These are phyloP conservation scores for Hafferia zeledoni DNA, from an alignment of 2,797 vertebrate genomes.

Conservation along the genomic window DNA sequence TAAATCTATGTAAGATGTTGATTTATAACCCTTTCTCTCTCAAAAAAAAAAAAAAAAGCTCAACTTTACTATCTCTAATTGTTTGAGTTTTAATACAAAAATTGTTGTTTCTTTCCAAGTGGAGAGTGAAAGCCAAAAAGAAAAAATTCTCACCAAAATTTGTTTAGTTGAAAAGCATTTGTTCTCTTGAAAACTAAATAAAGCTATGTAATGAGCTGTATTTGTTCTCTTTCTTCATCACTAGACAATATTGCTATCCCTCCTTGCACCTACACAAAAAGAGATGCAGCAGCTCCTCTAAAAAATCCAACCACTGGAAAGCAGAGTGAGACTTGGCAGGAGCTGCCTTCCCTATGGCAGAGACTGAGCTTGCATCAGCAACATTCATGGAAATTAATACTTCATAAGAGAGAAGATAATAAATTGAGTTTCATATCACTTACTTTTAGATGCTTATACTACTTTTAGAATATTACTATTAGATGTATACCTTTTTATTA, in stretches of 20 bases:
- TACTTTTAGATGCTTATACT: not conserved
- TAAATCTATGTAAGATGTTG: not conserved
- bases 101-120: not conserved
- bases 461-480: not conserved
- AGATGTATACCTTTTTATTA: not conserved
- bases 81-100: not conserved
- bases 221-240: not conserved
- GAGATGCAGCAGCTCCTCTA: not conserved
- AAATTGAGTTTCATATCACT: not conserved
- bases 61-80: not conserved
- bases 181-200: accelerated
- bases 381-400: not conserved
- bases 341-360: not conserved
- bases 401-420: not conserved
- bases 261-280: not conserved
- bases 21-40: not conserved
- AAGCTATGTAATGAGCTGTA: not conserved
- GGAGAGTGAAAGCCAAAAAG: not conserved
- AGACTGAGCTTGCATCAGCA: not conserved
- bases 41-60: not conserved
- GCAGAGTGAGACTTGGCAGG: not conserved
- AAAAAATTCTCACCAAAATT: not conserved
- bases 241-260: not conserved
- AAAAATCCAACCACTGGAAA: not conserved
- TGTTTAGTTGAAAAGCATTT: not conserved